These are phyloP conservation scores for Labia minor DNA, from an alignment of 2,888 invertebrate species.

Conservation along the genomic window DNA sequence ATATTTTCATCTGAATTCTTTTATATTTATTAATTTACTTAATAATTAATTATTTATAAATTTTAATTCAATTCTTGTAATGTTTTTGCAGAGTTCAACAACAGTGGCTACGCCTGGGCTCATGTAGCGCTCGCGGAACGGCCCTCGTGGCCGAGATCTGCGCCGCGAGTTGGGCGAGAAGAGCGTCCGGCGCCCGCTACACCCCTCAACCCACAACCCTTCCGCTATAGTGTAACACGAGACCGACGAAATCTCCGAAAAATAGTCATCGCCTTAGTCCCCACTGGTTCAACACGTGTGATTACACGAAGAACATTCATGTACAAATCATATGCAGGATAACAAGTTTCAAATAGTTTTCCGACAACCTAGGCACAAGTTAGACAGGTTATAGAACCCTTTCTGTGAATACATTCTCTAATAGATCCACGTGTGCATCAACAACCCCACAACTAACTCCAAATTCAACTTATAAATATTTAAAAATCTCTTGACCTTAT, in stretches of 20 bases:
- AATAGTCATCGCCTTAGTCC: not conserved
- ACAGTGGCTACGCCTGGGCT: too few species aligned
- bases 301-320: not conserved
- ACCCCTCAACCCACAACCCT: not conserved
- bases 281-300: not conserved
- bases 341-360: conserved; percentile 7
- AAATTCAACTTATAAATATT: not conserved
- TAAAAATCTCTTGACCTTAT: not conserved
- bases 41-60: too few species aligned
- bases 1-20: too few species aligned
- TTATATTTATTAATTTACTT: too few species aligned
- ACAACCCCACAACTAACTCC: not conserved
- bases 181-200: not conserved
- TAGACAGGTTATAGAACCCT: conserved; percentile 13
- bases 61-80: too few species aligned
- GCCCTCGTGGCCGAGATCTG: not conserved
- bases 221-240: not conserved
- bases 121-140: not conserved
- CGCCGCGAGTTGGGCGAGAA: not conserved
- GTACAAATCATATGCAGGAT: conserved; percentile 3
- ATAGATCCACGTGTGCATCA: not conserved
- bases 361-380: conserved; percentile 6
- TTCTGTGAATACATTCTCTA: not conserved
- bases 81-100: too few species aligned
- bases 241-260: not conserved